Base-by-base conservation (phyloP, 1,140 invertebrate species). In the Conopomorpha cramerella region DNA sequence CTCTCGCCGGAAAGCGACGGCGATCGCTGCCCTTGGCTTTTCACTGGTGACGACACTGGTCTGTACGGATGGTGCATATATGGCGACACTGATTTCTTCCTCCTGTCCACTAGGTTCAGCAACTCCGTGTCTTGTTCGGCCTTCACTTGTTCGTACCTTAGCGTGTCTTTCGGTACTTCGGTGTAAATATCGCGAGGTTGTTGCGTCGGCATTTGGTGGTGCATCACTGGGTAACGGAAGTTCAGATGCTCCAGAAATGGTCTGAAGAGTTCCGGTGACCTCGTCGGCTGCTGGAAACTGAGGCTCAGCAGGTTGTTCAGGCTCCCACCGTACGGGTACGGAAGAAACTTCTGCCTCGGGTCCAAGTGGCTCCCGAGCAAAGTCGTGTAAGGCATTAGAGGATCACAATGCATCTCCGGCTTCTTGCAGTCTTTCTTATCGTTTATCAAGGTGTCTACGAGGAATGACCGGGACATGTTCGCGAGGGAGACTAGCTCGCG, bases 371-470 rank as follows among this genome's bases (percentile, higher is more conserved):
- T 63, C 16, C 43, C 50, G 29, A 65, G 52, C 3, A 68, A 39
- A 52, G 52, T 43, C 34, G 72, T 38, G 52, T 72, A 56, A 38
- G 65, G 39, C 14, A 65, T 59, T 18, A 76, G 32, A 36, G 44
- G 55, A 41, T 56, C 77, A 58, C 45, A 51, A 25, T 56, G 38
- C 43, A 72, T 46, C 30, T 71, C 65, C 8, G 55, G 62, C 30
- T 77, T 58, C 25, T 74, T 64, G 19, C 77, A 78, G 39, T 81
- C 78, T 53, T 82, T 80, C 8, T 68, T 60, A 17, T 78, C 82
- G 62, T 86, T 86, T 37, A 90, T 87, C 17, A 90, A 57, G 10
- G 87, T 87, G 50, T 90, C 88, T 52, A 90, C 86, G 29, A 88
- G 59, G 52, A 90, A 90, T 34, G 86, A 89, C 37, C 86, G 82